These are phyloP conservation scores for Parasteatoda lunata DNA, from an alignment of 2,888 invertebrate species.

Conservation along the genomic window DNA sequence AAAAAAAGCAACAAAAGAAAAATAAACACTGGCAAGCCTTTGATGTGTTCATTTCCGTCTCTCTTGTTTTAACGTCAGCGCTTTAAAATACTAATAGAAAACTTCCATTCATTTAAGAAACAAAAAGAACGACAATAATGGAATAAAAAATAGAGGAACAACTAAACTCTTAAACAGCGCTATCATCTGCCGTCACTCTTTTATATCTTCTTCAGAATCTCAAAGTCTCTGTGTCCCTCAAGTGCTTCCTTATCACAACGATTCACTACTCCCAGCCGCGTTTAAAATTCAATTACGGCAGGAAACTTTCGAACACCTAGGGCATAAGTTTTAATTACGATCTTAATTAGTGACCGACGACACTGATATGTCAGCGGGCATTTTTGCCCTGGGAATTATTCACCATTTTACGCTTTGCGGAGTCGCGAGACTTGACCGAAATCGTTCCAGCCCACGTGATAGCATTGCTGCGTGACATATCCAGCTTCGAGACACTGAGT, in stretches of 20 bases:
- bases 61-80: no score
- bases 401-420: slow-evolving; percentile 33
- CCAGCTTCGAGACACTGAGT: not conserved
- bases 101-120: no score
- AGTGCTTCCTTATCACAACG: slow-evolving; percentile 52
- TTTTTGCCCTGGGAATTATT: slow-evolving; percentile 21
- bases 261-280: slow-evolving; percentile 35
- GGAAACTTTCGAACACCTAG: slow-evolving; percentile 25
- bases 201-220: not conserved
- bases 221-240: slow-evolving; percentile 14
- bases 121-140: no score
- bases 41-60: no score
- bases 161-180: not conserved
- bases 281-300: slow-evolving; percentile 64
- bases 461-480: not conserved
- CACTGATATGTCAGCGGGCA: slow-evolving; percentile 42
- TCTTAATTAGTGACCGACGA: slow-evolving; percentile 48
- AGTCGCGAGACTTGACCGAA: slow-evolving; percentile 6
- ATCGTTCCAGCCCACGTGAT: not conserved
- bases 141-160: no score
- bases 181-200: slow-evolving; percentile 35
- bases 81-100: no score
- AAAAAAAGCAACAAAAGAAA: no score
- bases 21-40: no score
- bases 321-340: slow-evolving; percentile 62